Evolutionary conservation across 2,888 invertebrate genomes (phyloP), one percentile per base, ranked within the genome.

Genomic region (Creontiades dilutus): DNA sequence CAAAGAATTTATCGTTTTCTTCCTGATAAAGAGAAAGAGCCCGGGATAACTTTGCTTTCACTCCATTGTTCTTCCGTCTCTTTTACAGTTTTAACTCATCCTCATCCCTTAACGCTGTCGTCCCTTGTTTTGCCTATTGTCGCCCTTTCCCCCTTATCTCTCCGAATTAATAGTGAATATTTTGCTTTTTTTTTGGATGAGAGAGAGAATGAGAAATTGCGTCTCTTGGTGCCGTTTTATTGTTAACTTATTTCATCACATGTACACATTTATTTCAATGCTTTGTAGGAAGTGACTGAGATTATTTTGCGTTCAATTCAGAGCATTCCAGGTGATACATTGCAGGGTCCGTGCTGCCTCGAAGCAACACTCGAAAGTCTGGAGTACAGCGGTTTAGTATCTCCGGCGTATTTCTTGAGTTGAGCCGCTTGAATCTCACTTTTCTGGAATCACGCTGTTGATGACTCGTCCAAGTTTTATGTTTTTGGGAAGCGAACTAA

Each of bases 11-110:
- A 82, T 82, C 82, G 82, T 82, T 82, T 82, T 52, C 82, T 23
- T 82, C 27, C 52, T 82, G 82, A 82, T 82, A 48, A 82, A 82
- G 82, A 82, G 48, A 27, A 47, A 52, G 46, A 23, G n/a, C n/a
- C 16, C 16, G 47, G 86, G 14, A 86, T 86, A 86, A 86, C 86
- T 86, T 86, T 86, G 75, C 86, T 86, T 86, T 86, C 86, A 46
- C 75, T 61, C 76, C 86, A 86, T 86, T 86, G 86, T 86, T 48
- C 46, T 75, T 68, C 52, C 27, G 52, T 47, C 37, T 75, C 86
- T 68, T 75, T 75, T 86, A n/a, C 86, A 75, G 86, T 86, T 86
- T 85, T 57, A 85, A 68, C 57, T 85, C 46, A 28, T 28, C 68
- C 37, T 23, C 68, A 0, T 2, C 68, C 68, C 9, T 23, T 23